Evolutionary conservation across 2,888 invertebrate genomes (phyloP), one percentile per base, ranked within the genome.

Genomic region (Perizoma flavofasciatum): DNA sequence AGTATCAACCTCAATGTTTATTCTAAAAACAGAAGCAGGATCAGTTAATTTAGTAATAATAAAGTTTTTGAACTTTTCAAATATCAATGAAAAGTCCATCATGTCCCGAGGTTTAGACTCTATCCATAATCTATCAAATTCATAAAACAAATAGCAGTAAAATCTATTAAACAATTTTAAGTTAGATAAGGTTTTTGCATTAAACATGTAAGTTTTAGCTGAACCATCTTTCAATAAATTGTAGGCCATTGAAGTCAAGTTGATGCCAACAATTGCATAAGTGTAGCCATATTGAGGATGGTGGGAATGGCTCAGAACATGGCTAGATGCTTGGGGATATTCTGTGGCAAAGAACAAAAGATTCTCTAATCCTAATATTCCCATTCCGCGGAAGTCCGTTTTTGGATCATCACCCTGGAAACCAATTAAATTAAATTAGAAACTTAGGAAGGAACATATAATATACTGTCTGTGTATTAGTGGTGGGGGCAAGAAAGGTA

Each of bases 331-430:
- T 72, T 94, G 94, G 22, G 94, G 95, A 83, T 97, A 97, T 78
- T 96, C 96, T 40, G 93, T 93, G 34, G 97, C 96, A 88, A 98
- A 98, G 79, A 94, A 98, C 73, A 98, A 80, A 0, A 99, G 92
- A 88, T 99, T 98, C 74, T 98, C 97, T 49, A 99, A 89, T 6
- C 98, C 98, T 44, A 99, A 92, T 61, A 98, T 85, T 33, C 99
- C 99, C 98, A 99, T 99, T 63, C 99, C 99, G 53, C 99, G 95
- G 80, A 99, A 99, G 89, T 99, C 99, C 0, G 99, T 99, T 85
- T 97, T 97, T 0, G 99, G 99, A 92, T 99, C 98, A 77, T 98
- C 97, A 10, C 99, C 99, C 93, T 95, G 93, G 43, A 56, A 63
- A 40, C 11, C 43, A 53, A n/a, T 43, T 9, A 53, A n/a, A 49